phyloP scores from a whole-genome alignment of 2,113 vertebrate genomes.

The Corythoichthys haematopterus region DNA sequence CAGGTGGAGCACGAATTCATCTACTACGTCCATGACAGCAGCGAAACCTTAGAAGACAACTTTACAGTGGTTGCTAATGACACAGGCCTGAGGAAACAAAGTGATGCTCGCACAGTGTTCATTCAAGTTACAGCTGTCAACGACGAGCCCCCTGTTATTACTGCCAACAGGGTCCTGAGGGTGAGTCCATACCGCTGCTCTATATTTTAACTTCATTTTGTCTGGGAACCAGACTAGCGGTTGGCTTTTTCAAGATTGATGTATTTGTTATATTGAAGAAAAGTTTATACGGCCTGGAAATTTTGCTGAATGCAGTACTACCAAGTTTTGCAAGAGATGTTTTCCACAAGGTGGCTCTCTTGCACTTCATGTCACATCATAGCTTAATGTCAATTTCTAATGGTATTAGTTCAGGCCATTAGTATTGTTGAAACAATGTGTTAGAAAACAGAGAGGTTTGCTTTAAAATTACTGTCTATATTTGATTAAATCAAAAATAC shows the following conservation, averaged over 20 bases:
- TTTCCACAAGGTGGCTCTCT: conserved; percentile 65
- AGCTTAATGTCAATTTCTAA: background rate
- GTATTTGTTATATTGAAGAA: conserved; percentile 55
- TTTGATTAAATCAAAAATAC: background rate
- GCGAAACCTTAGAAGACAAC: conserved; percentile 75
- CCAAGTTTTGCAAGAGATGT: too few species aligned
- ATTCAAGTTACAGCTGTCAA: conserved; percentile 80
- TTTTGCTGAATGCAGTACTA: too few species aligned
- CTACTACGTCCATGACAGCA: conserved; percentile 83
- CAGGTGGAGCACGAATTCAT: conserved; percentile 85
- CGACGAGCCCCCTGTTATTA: conserved; percentile 81
- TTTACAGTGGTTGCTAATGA: conserved; percentile 82
- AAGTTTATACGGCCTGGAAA: conserved; percentile 22
- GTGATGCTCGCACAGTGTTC: conserved; percentile 72
- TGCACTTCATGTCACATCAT: conserved; percentile 9
- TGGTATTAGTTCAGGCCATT: background rate
- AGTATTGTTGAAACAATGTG: background rate
- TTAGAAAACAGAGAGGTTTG: background rate
- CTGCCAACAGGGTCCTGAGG: conserved; percentile 80
- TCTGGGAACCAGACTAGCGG: conserved; percentile 39
- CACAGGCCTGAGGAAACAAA: conserved; percentile 79
- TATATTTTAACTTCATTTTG: conserved; percentile 52
- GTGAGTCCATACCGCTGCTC: conserved; percentile 67
- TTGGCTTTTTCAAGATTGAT: conserved; percentile 39
- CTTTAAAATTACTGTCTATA: background rate